Percentiles rank a stretch among this genome's conserved stretches.
Conservation (phyloP, 2,797 vertebrate genomes). For the Falco berigora region DNA sequence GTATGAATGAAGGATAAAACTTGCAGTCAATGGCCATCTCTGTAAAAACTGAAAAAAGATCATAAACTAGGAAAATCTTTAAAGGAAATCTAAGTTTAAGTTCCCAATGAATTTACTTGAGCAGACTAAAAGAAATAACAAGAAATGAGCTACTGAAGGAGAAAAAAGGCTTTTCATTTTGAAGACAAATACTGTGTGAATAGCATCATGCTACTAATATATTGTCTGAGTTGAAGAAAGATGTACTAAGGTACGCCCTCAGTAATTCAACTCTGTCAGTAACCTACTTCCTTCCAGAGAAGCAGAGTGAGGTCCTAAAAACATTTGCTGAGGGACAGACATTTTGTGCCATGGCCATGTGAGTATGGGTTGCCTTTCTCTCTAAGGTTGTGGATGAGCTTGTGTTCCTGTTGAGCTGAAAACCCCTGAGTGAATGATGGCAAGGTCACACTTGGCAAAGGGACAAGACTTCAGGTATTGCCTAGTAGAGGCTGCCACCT, state of each 20-base stretch:
- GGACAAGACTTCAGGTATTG: not conserved
- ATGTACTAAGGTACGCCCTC: accelerated
- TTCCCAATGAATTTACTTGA: not conserved
- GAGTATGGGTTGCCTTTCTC: not conserved
- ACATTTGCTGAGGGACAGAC: not conserved
- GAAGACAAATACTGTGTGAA: not conserved
- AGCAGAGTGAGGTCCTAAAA: not conserved
- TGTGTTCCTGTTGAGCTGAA: not conserved
- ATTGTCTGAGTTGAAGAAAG: not conserved
- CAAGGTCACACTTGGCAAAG: not conserved
- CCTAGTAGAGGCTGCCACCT: not conserved
- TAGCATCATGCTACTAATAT: not conserved
- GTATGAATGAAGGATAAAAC: not conserved
- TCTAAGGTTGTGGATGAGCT: not conserved
- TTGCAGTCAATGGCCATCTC: not conserved
- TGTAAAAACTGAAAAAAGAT: not conserved
- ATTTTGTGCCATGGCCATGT: not conserved
- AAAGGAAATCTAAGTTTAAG: not conserved
- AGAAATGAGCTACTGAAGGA: too few relatives aligned
- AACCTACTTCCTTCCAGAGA: not conserved
- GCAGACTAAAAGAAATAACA: not conserved
- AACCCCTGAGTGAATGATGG: not conserved
- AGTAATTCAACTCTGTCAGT: not conserved
- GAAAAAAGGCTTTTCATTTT: not conserved
- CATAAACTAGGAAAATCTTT: not conserved